Evolutionary conservation across 2,888 invertebrate species (phyloP), one percentile per base, ranked within the genome.

Genomic region (Drosophila robusta): DNA sequence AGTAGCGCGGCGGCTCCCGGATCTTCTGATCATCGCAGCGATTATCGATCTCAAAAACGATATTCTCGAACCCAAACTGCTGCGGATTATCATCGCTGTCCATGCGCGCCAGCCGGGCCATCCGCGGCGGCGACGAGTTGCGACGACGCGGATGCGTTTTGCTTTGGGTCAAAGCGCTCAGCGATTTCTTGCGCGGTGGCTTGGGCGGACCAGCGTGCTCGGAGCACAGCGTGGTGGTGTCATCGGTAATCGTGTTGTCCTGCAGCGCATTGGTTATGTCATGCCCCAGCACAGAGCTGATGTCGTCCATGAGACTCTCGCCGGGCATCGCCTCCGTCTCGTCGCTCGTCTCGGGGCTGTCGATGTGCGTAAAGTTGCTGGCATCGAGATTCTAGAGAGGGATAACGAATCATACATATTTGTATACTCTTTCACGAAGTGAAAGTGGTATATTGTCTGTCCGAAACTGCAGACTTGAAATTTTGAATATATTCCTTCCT

Each of bases 341-440:
- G 71, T 97, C 96, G 6, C 96, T 96, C 11, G 94, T 94, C 93
- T 97, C 97, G 0, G 97, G 96, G 0, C 96, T 97, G 90, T 97
- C 97, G 56, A 97, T 97, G 87, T 97, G 97, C 11, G 95, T 95
- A 52, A 97, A 95, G 55, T 93, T 93, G 56, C 87, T 90, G 0
- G 90, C 87, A 65, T 91, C 91, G 8, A 92, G 76, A 55, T 75
- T 94, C 94, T 87, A 93, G 4, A 12, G 34, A 38, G 8, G 3
- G 2, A n/a, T 6, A n/a, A n/a, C 12, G 2, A 18, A 18, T 18
- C 1, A 18, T 18, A 29, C 5, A 6, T 2, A 18, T 12, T 22
- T 12, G 4, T 12, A 34, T 12, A 32, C 11, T 32, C 32, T 9
- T 32, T 32, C 4, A 32, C 9, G 32, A 3, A 32, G 9, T 32